phyloP scores from a whole-genome alignment of 2,113 vertebrate genomes.

The Heterochromis multidens region DNA sequence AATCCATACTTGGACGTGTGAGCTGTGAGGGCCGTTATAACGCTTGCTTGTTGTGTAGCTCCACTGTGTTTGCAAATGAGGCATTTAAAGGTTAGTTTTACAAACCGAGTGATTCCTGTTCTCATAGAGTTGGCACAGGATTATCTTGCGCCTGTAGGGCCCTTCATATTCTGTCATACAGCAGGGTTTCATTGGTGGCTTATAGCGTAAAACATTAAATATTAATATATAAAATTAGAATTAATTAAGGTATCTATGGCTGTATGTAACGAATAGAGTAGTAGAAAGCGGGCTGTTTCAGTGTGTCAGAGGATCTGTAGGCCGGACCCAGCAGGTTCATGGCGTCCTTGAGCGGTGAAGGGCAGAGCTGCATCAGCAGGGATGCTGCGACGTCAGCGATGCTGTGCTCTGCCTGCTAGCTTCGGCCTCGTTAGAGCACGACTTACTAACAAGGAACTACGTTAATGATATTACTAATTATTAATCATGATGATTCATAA shows the following conservation, averaged over 20 bases:
- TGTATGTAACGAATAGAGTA: no score
- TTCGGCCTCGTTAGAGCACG: accelerated
- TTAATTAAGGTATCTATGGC: neutral
- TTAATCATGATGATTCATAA: neutral
- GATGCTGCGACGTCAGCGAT: slow-evolving; percentile 20
- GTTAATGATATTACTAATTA: neutral
- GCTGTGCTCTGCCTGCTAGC: neutral
- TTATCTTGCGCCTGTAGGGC: neutral
- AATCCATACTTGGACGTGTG: neutral
- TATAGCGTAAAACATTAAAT: no score
- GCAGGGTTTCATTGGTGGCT: neutral
- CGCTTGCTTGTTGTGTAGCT: neutral
- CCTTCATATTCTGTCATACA: neutral
- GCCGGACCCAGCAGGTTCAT: slow-evolving; percentile 45
- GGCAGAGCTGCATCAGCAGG: slow-evolving; percentile 44
- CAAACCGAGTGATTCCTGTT: neutral
- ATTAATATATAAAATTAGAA: neutral
- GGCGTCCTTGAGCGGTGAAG: slow-evolving; percentile 73
- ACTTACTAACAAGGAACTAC: neutral
- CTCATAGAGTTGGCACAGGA: neutral
- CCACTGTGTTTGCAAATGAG: neutral
- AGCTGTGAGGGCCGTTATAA: neutral
- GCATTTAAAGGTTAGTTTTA: neutral
- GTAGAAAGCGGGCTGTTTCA: no score
- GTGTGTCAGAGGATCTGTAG: neutral